Base-by-base conservation (phyloP, 2,797 vertebrate species). In the Phoebastria nigripes region DNA sequence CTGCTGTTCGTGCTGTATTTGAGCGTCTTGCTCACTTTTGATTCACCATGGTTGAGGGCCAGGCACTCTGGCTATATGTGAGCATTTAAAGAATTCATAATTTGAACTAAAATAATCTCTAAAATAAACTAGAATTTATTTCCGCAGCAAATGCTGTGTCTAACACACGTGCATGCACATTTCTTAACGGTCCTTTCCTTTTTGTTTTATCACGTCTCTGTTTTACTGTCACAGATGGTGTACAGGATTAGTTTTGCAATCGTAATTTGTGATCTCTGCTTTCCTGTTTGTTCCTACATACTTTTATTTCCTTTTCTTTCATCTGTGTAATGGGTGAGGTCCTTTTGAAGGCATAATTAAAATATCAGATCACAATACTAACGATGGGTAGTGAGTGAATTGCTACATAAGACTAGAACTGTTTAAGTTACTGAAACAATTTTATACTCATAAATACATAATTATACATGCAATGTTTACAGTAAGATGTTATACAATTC, bases 131-230 rank as follows among this genome's bases (percentile, higher is more conserved):
- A 37, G 8, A 41, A 24, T 26, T 52, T 28, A 19, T 72, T 87
- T 77, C 35, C 17, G 4, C 11, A 31, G 41, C 28, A 84, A 61
- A 56, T 73, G 7, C 11, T 37, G 11, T 44, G 15, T 80, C 35
- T 85, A 33, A n/a, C 13, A 49, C n/a, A 8, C 1, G 0, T 81
- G 9, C n/a, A 11, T 17, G 17, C 21, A 15, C 2, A 7, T 44
- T 44, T 44, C 44, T 44, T 44, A 44, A 44, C 18, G 55, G 19
- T 46, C 10, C 35, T 59, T 84, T 46, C 6, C 39, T 71, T 83
- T 79, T 56, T 83, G 19, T 42, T 90, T 93, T 79, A 8, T 81
- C 29, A 11, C 4, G 4, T 47, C 8, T 85, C 15, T 67, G 15
- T 18, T 84, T 35, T 82, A 51, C 24, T 84, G 59, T 56, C 26